Percentiles rank a stretch among this genome's conserved stretches.
Evolutionary conservation across 2,888 invertebrate species (phyloP).

Genomic region (Polymixis flavicincta): DNA sequence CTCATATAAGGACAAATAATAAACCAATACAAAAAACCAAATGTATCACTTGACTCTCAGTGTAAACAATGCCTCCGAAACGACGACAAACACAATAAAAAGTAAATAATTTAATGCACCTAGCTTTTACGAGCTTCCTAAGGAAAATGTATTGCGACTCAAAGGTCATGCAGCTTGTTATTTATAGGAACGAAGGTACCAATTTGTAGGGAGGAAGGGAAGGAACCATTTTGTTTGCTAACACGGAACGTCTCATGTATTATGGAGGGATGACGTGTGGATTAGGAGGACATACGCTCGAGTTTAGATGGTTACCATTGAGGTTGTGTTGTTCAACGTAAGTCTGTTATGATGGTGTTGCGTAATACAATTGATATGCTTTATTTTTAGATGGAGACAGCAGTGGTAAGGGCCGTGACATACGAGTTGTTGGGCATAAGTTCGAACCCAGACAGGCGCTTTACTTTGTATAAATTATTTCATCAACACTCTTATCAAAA

Average conservation of each 20-base stretch:
- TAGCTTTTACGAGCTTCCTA: slow-evolving; percentile 47
- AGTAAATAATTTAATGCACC: slow-evolving; percentile 36
- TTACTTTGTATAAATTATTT: no score
- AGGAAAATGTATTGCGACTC: slow-evolving; percentile 40
- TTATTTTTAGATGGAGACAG: no score
- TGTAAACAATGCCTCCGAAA: slow-evolving; percentile 6
- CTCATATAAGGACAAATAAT: slow-evolving; percentile 1
- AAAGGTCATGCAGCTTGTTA: slow-evolving; percentile 16
- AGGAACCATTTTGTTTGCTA: slow-evolving; percentile 22
- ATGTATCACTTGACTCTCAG: slow-evolving; percentile 6
- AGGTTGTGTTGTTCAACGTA: background rate
- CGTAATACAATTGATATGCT: no score
- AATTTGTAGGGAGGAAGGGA: slow-evolving; percentile 14
- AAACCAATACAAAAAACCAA: background rate
- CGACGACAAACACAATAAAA: slow-evolving; percentile 32
- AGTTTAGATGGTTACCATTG: background rate
- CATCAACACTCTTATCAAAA: no score
- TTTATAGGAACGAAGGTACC: slow-evolving; percentile 10
- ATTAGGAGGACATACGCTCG: slow-evolving; percentile 34
- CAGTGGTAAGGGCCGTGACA: no score
- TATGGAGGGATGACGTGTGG: slow-evolving; percentile 47
- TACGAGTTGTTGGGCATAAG: no score
- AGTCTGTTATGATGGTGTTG: background rate
- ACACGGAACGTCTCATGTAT: slow-evolving; percentile 53
- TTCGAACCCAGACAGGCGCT: no score